Evolutionary conservation across 1,140 invertebrate species (phyloP).

Genomic region (Drosophila takahashii): DNA sequence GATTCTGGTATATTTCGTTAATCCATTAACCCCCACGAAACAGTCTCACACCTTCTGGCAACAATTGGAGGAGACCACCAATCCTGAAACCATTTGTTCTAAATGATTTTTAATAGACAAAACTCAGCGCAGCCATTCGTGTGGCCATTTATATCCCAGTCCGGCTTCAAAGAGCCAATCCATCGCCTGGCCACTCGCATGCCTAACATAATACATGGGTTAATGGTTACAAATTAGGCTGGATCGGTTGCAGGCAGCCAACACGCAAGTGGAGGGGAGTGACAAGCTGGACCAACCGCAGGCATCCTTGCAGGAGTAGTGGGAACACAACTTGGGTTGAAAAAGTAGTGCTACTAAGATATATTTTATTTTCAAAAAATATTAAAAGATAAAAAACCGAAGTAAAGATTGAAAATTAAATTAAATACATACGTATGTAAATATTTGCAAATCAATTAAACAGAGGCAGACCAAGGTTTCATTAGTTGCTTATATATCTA

Average conservation of each 20-base stretch:
- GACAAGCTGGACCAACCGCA: conserved; percentile 67
- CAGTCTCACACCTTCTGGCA: conserved; percentile 39
- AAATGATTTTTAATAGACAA: conserved; percentile 81
- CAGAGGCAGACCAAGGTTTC: no score
- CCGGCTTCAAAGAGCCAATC: conserved; percentile 22
- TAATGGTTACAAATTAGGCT: conserved; percentile 84
- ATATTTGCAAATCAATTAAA: no score
- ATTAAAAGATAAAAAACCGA: no score
- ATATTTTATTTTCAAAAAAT: background rate
- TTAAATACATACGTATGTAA: no score
- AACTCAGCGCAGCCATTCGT: conserved; percentile 66
- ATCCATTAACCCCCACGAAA: conserved; percentile 30
- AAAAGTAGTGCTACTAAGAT: background rate
- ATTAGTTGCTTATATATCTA: no score
- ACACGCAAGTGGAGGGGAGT: conserved; percentile 36
- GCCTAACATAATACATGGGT: conserved; percentile 76
- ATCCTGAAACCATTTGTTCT: conserved; percentile 62
- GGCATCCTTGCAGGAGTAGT: conserved; percentile 27
- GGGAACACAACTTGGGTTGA: background rate
- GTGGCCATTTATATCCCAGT: conserved; percentile 34
- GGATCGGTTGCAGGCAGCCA: conserved; percentile 65
- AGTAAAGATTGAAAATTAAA: no score
- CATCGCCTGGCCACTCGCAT: conserved; percentile 48
- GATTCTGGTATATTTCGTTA: conserved; percentile 8
- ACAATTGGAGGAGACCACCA: conserved; percentile 18